phyloP scores from a whole-genome alignment of 2,888 invertebrate genomes.

The Cosmia trapezina region DNA sequence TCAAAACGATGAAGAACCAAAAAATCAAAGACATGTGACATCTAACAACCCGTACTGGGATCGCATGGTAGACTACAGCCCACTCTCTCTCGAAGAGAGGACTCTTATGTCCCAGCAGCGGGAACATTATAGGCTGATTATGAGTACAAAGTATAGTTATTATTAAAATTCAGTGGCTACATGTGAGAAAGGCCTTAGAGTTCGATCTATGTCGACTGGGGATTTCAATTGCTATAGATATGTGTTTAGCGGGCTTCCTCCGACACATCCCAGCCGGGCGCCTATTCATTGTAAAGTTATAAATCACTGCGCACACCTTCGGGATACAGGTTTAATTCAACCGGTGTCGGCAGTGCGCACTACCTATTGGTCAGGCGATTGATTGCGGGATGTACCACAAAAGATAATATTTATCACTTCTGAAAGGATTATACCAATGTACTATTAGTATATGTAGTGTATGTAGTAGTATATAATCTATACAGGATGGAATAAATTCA shows the following conservation, averaged over 20 bases:
- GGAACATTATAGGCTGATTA: too few relatives aligned
- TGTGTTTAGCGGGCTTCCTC: conserved; percentile 71
- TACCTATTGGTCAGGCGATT: conserved; percentile 42
- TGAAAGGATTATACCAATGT: conserved; percentile 1
- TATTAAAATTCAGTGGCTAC: not conserved
- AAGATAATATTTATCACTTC: conserved; percentile 48
- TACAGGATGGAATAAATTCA: too few relatives aligned
- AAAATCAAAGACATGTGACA: too few relatives aligned
- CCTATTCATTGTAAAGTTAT: conserved; percentile 79
- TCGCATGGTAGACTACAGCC: too few relatives aligned
- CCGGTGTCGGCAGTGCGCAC: conserved; percentile 44
- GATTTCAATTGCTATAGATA: conserved; percentile 76
- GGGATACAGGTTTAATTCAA: conserved; percentile 75
- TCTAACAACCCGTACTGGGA: too few relatives aligned
- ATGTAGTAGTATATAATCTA: too few relatives aligned
- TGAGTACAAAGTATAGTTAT: not conserved
- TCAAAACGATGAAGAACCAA: too few relatives aligned
- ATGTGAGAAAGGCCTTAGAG: conserved; percentile 15
- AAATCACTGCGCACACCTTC: conserved; percentile 75
- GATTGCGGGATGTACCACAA: conserved; percentile 39
- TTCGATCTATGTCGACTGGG: conserved; percentile 64
- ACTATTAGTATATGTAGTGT: too few relatives aligned
- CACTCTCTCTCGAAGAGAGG: too few relatives aligned
- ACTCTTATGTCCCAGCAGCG: too few relatives aligned
- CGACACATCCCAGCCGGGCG: conserved; percentile 74